phyloP scores from a whole-genome alignment of 35 echinoderm and acorn worm species.

The Ptychodera flava region DNA sequence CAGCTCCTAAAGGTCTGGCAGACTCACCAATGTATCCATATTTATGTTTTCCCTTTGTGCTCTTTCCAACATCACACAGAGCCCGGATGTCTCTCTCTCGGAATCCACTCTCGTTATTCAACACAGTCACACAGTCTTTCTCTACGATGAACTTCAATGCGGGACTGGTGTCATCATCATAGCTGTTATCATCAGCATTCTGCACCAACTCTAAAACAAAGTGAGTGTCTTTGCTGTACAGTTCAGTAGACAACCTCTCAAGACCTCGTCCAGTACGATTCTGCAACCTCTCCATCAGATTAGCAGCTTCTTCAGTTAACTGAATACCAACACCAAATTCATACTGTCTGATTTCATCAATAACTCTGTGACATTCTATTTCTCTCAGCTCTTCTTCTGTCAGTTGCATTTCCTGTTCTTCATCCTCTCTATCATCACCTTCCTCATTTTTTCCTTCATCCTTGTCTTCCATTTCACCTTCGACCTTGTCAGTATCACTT shows the following conservation, averaged over 20 bases:
- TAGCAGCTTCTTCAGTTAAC: constrained; percentile 12
- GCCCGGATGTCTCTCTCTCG: constrained; percentile 30
- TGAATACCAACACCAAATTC: constrained; percentile 44
- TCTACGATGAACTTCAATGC: constrained; percentile 35
- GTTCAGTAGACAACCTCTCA: constrained; percentile 28
- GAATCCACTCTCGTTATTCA: constrained; percentile 50
- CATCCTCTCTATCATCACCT: not conserved
- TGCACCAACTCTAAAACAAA: constrained; percentile 51
- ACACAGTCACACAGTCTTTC: constrained; percentile 10
- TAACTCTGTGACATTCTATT: constrained; percentile 11
- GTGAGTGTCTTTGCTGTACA: constrained; percentile 57
- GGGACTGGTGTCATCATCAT: constrained; percentile 10
- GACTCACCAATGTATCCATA: constrained; percentile 46
- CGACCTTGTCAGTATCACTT: not conserved
- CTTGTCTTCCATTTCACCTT: not conserved
- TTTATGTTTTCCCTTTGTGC: constrained; percentile 59
- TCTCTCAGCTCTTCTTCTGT: constrained; percentile 3
- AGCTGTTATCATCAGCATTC: constrained; percentile 50
- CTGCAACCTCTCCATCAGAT: constrained; percentile 19
- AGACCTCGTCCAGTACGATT: constrained; percentile 31
- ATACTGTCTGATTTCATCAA: constrained; percentile 21
- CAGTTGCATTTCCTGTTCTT: not conserved
- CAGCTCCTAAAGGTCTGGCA: no score
- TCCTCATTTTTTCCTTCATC: not conserved
- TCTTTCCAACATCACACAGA: constrained; percentile 56